Base-by-base conservation (phyloP, 2,113 vertebrate species). In the Spermophilus dauricus region DNA sequence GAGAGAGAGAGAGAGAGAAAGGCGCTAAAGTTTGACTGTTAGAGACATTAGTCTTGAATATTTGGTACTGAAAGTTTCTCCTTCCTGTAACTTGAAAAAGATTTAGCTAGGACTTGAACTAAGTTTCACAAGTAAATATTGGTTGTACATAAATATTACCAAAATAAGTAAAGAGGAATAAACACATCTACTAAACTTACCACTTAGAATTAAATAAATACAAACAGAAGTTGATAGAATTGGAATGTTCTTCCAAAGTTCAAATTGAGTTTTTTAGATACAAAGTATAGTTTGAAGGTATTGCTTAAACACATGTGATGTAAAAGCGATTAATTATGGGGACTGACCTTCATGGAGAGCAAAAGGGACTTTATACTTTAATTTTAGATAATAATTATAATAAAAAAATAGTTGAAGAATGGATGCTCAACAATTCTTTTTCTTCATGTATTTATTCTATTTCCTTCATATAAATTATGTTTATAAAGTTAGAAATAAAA, bases 161-260 rank as follows among this genome's bases (percentile, higher is more conserved):
- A 81, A 80, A 94, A 75, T 89, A 61, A 80, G 12, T 42, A 7
- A 3, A 84, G 16, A 76, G 12, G 20, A 80, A 18, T 45, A 87
- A 94, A 91, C 8, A 91, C 12, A 61, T 56, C 61, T 72, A 34
- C 65, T 91, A 94, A 92, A 92, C 4, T n/a, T 56, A 56, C 6
- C 61, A 81, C 1, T 86, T 86, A 87, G 4, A 24, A 20, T 72
- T 82, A 80, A 88, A 72, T 67, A 81, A 32, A 85, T 73, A 89
- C 4, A 89, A 92, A 85, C 10, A 70, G 28, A 53, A 42, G 10
- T 80, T 78, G n/a, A 58, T 72, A 89, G 26, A 85, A 58, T 84
- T 67, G 34, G 53, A 96, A 61, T 93, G 56, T 14, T 8, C 75
- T 77, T 80, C 14, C 53, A 48, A 80, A 70, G 30, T 89, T 84